These are phyloP conservation scores for Turnix velox DNA, from an alignment of 2,113 vertebrate genomes.

Conservation along the genomic window DNA sequence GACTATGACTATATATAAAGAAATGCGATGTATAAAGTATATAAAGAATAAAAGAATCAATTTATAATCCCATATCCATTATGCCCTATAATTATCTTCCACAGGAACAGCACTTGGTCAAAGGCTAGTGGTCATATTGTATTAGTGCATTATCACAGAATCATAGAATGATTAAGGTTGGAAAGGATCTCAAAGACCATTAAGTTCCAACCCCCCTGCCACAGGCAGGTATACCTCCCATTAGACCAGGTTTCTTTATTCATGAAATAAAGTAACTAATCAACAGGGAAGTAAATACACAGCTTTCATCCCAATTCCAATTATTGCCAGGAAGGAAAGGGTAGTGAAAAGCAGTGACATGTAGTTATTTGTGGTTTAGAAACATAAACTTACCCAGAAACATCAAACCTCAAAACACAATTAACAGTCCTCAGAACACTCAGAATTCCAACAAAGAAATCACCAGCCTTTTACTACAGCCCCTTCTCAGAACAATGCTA, in stretches of 20 bases:
- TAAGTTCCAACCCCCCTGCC: too few relatives aligned
- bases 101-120: not conserved
- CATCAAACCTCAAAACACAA: not conserved
- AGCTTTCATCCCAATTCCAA: not conserved
- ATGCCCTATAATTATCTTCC: not conserved
- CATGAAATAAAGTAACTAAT: not conserved
- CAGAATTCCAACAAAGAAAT: not conserved
- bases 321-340: not conserved
- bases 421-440: not conserved
- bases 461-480: not conserved
- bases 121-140: not conserved
- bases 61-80: not conserved
- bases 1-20: too few relatives aligned
- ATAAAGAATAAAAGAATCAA: fast-evolving
- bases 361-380: not conserved
- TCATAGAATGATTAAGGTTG: too few relatives aligned
- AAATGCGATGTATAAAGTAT: not conserved
- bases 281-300: not conserved
- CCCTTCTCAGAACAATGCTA: not conserved
- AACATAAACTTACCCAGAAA: not conserved
- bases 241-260: too few relatives aligned
- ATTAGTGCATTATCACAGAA: not conserved
- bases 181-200: too few relatives aligned
- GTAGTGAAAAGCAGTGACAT: not conserved
- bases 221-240: too few relatives aligned